Base-by-base conservation (phyloP, 2,888 invertebrate genomes). In the Onchidella celtica region DNA sequence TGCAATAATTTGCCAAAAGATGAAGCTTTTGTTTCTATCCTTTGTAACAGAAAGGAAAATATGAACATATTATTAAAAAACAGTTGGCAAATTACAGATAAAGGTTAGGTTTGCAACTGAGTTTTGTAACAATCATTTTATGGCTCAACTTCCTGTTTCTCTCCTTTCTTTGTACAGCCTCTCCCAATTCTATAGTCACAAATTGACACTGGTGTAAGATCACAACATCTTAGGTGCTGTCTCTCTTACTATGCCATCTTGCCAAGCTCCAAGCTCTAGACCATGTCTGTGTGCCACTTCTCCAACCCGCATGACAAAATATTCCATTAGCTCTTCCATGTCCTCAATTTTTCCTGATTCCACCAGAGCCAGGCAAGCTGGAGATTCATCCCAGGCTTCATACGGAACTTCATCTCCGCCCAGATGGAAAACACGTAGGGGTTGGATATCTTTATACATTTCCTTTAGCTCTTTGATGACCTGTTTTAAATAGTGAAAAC, bases 371-470 rank as follows among this genome's bases (percentile, higher is more conserved):
- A 82, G 65, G 81, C 92, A 92, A 27, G 83, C 84, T 1, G 89
- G 73, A 0, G 92, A 92, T 29, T 89, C 87, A n/a, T 87, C 84
- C 92, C 91, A 92, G 0, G 90, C 90, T 17, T 89, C 88, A 0
- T 70, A 70, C 0, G 91, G 86, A 0, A 90, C 91, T 79, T 93
- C 92, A 73, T 92, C 93, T 0, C 92, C 93, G 6, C 92, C 93
- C 73, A 91, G 88, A 81, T 93, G 91, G 76, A 90, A 90, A 2
- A 86, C 83, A 55, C 86, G 87, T 47, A 92, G 82, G 0, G 90
- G 90, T 57, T 87, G 86, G 63, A 89, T 87, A 47, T 88, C 88
- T 21, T 84, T 29, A 78, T 91, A 90, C 82, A 92, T 86, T 1
- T 79, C 32, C 40, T 83, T 65, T 14, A 91, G 63, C 68, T 89